Evolutionary conservation across 1,140 invertebrate species (phyloP).

Genomic region (Xylocopa sonorina): DNA sequence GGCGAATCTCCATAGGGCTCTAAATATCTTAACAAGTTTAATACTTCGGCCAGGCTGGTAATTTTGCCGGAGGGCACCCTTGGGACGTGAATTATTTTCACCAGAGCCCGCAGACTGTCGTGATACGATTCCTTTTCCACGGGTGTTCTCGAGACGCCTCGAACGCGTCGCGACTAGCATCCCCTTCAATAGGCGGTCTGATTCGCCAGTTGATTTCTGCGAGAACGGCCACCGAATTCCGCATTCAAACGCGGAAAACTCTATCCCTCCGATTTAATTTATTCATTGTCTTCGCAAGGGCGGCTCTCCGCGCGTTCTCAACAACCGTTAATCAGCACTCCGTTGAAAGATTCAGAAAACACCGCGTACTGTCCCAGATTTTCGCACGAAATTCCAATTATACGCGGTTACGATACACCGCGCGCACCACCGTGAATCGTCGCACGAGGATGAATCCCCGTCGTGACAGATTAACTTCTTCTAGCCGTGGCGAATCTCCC

Average conservation of each 20-base stretch:
- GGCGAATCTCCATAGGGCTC: conserved; percentile 61
- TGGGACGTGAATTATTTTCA: conserved; percentile 63
- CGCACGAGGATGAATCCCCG: neutral
- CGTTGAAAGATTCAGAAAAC: neutral
- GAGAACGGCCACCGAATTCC: no score
- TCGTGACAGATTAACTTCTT: conserved; percentile 37
- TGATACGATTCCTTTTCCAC: conserved; percentile 34
- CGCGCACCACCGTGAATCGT: conserved; percentile 3
- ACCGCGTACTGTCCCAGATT: neutral
- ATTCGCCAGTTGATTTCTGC: neutral
- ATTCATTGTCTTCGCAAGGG: neutral
- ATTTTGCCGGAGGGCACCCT: conserved; percentile 55
- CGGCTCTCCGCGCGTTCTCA: neutral
- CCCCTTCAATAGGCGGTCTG: neutral
- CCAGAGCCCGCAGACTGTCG: neutral
- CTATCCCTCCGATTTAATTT: neutral
- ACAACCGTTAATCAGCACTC: neutral
- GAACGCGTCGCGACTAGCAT: no score
- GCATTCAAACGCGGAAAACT: neutral
- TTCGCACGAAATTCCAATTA: neutral
- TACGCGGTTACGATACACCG: conserved; percentile 1
- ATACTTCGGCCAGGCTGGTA: conserved; percentile 58
- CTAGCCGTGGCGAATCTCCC: conserved; percentile 34
- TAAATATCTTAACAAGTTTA: conserved; percentile 69
- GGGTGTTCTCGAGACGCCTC: no score